Percentiles rank a stretch among this genome's conserved stretches.
These are phyloP conservation scores for Agrotis ipsilon DNA, from an alignment of 2,888 invertebrate genomes.

Conservation along the genomic window DNA sequence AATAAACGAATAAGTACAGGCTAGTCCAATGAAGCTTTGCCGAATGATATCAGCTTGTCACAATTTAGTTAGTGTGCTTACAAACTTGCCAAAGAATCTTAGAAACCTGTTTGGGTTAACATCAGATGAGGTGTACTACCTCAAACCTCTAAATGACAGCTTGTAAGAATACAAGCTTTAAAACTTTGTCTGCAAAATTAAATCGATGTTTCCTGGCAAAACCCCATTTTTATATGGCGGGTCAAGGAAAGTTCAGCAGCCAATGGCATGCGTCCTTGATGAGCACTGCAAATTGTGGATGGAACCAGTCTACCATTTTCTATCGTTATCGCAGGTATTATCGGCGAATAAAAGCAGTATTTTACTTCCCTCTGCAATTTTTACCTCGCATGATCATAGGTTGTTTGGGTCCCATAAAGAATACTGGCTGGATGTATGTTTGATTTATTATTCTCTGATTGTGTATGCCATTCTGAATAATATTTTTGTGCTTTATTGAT, in stretches of 20 bases:
- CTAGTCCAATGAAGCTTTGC: too few relatives aligned
- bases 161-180: neutral
- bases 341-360: slow-evolving; percentile 24
- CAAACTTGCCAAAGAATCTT: neutral
- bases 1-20: too few relatives aligned
- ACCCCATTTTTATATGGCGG: slow-evolving; percentile 38
- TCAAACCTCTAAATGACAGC: neutral
- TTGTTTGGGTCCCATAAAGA: slow-evolving; percentile 14
- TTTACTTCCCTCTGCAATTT: slow-evolving; percentile 25
- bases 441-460: slow-evolving; percentile 9
- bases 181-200: slow-evolving; percentile 5
- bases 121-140: neutral
- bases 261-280: slow-evolving; percentile 67
- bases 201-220: slow-evolving; percentile 26
- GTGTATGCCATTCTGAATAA: neutral
- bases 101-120: neutral
- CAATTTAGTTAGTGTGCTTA: too few relatives aligned
- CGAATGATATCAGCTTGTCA: too few relatives aligned
- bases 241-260: slow-evolving; percentile 69
- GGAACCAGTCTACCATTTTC: slow-evolving; percentile 44
- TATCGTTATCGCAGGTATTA: slow-evolving; percentile 35
- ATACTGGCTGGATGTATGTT: slow-evolving; percentile 12
- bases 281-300: slow-evolving; percentile 66
- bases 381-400: slow-evolving; percentile 36
- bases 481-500: neutral